Evolutionary conservation across 2,888 invertebrate species (phyloP), one percentile per base, ranked within the genome.

Genomic region (Adela reaumurella): DNA sequence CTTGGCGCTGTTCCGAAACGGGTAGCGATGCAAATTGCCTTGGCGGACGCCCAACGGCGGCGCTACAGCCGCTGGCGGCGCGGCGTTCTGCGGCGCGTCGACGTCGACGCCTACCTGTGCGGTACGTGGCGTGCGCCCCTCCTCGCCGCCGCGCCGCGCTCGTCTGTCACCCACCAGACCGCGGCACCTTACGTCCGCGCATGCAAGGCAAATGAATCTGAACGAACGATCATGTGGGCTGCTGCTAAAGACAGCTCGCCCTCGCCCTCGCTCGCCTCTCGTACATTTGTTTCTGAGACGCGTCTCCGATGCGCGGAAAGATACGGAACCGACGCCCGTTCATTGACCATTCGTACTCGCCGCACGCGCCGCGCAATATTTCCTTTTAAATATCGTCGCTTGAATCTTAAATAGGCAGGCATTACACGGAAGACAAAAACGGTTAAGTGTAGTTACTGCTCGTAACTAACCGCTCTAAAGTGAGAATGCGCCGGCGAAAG

Each of bases 1-100:
- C 78, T 78, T 78, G 78, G 78, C 78, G 73, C 71, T 71, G 78
- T 74, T 78, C 78, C 78, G 78, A 78, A 77, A 74, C 64, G 74
- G 74, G 76, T 72, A 77, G 73, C 74, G 74, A 77, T 78, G 78
- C 77, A 78, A 78, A 78, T 78, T 78, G 72, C 72, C 69, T 78
- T 78, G 78, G 78, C 78, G 68, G 62, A 63, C 74, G 73, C 77
- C 78, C 78, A 78, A 78, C 64, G 20, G 65, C 70, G 74, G 73
- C 74, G 73, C 71, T 69, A 73, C 65, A 70, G 63, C 63, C 62
- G 59, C 62, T 64, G 63, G 45, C n/a, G 29, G 5, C 17, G 59
- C 63, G 59, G 64, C 64, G 67, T 63, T 8, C 35, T 3, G 35
- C 57, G 61, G 58, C 53, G 53, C 59, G 61, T 61, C 61, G 63